Evolutionary conservation across 2,797 vertebrate species (phyloP), one percentile per base, ranked within the genome.

Genomic region (Erpetoichthys calabaricus): DNA sequence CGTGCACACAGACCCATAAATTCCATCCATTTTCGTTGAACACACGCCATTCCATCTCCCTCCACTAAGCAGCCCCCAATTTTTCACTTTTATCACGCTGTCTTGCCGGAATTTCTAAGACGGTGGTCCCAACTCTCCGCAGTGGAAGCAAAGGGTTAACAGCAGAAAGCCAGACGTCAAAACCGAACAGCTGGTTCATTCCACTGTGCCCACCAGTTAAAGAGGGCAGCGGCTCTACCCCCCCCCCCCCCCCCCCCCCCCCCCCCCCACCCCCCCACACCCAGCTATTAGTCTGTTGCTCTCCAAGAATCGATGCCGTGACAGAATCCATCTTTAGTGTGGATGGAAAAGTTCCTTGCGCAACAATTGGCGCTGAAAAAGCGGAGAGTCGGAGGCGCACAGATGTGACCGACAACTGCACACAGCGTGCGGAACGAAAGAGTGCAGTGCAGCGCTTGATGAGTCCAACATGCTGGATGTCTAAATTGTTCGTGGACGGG

Each of bases 361-460:
- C 65, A 81, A 84, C 74, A 77, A 76, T 61, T 82, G 79, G 70
- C 69, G 73, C 68, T 70, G 70, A 81, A 75, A 75, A 82, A 67
- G 66, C 68, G 70, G 66, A 68, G 70, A 74, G 75, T 74, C 42
- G 59, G 63, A 83, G 70, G 65, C 68, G 76, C 70, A 69, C 73
- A 81, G 64, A 70, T 80, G 76, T 59, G 75, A 68, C 74, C 71
- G 66, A 76, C 63, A 65, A 65, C 70, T 56, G 72, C 78, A 82
- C 10, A 64, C 74, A 71, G 74, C 78, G 70, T 50, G 63, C 60
- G 72, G 42, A 69, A 44, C 67, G 61, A 63, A 56, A 9, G 60
- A 63, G 25, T 53, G 61, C 59, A 69, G 55, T 10, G 57, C 67
- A 70, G 68, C 59, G 57, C 75, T 69, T 70, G 67, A 77, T 69